Conservation (phyloP, 2,797 vertebrate genomes). For the Lagorchestes hirsutus region DNA sequence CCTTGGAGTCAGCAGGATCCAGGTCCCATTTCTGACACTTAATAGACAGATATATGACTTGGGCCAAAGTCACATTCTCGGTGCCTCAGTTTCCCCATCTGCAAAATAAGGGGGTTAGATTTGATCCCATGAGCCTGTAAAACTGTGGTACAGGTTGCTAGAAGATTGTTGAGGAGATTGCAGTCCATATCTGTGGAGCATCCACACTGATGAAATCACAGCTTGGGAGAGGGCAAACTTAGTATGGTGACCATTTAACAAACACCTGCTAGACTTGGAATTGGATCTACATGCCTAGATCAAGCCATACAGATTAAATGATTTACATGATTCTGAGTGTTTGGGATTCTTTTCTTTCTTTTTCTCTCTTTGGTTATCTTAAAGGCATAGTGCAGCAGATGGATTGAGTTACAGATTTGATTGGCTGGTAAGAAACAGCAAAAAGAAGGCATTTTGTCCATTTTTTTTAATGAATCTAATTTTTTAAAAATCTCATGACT, state of each 20-base stretch:
- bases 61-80: neutral
- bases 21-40: neutral
- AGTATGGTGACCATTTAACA: neutral
- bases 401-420: neutral
- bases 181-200: neutral
- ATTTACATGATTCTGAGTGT: neutral
- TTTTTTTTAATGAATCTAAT: conserved; percentile 1
- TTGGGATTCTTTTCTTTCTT: neutral
- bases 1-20: neutral
- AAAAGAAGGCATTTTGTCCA: conserved; percentile 5
- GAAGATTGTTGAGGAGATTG: neutral
- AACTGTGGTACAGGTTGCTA: neutral
- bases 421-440: neutral
- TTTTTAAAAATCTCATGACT: neutral
- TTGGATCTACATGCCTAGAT: neutral
- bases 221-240: neutral
- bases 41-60: neutral
- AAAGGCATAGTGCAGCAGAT: neutral
- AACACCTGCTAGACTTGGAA: neutral
- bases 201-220: neutral
- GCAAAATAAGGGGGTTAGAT: neutral
- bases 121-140: neutral
- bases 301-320: neutral
- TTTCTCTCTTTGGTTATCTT: neutral
- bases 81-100: neutral